Percentiles rank a stretch among this genome's conserved stretches.
Conservation (phyloP, 2,888 invertebrate genomes). For the Sesia apiformis region DNA sequence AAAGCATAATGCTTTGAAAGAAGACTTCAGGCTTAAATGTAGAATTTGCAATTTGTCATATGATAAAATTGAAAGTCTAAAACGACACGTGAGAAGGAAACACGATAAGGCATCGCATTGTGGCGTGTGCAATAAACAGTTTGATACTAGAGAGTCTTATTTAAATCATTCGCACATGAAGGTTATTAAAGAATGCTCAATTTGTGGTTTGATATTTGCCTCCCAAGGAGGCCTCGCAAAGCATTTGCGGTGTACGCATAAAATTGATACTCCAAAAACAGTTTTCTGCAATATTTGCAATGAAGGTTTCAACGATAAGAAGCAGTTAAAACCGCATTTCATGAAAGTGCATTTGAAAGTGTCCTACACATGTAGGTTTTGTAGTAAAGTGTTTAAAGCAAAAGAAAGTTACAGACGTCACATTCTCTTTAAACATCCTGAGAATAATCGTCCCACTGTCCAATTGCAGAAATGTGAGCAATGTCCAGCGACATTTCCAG, state of each 20-base stretch:
- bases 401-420: conserved; percentile 58
- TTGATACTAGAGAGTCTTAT: conserved; percentile 43
- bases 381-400: conserved; percentile 50
- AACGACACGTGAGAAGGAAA: conserved; percentile 55
- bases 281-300: conserved; percentile 53
- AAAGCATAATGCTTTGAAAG: conserved; percentile 52
- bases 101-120: conserved; percentile 50
- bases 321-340: conserved; percentile 51
- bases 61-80: conserved; percentile 60
- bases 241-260: conserved; percentile 54
- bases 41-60: conserved; percentile 60
- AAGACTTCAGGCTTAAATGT: conserved; percentile 55
- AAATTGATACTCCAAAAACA: conserved; percentile 45
- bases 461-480: conserved; percentile 46
- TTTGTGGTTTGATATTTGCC: conserved; percentile 57
- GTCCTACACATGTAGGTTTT: conserved; percentile 49
- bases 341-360: conserved; percentile 57
- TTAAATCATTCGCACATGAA: conserved; percentile 51
- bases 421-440: conserved; percentile 46
- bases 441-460: conserved; percentile 10
- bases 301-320: conserved; percentile 51
- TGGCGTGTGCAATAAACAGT: conserved; percentile 53
- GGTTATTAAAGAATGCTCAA: conserved; percentile 43
- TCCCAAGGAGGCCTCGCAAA: conserved; percentile 51
- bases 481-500: conserved; percentile 42